phyloP scores from a whole-genome alignment of 2,888 invertebrate species.

The Ctena decussata region DNA sequence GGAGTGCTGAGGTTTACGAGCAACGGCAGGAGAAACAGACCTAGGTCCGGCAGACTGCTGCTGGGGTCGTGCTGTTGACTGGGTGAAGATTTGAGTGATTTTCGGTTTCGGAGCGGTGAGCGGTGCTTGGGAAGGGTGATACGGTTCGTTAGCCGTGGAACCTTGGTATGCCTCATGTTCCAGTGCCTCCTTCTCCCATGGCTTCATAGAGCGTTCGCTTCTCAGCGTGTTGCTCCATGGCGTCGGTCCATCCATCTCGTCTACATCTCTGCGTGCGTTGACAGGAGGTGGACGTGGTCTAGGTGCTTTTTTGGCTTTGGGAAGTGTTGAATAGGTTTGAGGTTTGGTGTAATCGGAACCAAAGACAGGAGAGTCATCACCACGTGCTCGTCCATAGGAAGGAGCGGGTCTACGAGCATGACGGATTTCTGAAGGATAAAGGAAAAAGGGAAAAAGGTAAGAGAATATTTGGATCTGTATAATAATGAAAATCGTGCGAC shows the following conservation, averaged over 20 bases:
- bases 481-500: no score
- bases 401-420: slow-evolving; percentile 44
- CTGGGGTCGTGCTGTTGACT: slow-evolving; percentile 43
- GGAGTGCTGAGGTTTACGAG: slow-evolving; percentile 59
- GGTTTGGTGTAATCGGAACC: slow-evolving; percentile 69
- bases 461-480: no score
- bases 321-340: slow-evolving; percentile 48
- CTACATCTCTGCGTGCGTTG: slow-evolving; percentile 46
- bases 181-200: slow-evolving; percentile 70
- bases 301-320: slow-evolving; percentile 35
- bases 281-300: slow-evolving; percentile 58
- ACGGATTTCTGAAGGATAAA: slow-evolving; percentile 16
- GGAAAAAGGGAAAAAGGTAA: not conserved
- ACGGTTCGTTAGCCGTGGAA: slow-evolving; percentile 51
- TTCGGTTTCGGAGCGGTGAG: slow-evolving; percentile 54
- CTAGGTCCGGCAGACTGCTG: slow-evolving; percentile 35
- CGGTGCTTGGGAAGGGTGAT: slow-evolving; percentile 50
- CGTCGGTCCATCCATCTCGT: slow-evolving; percentile 50
- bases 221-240: slow-evolving; percentile 77
- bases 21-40: slow-evolving; percentile 64
- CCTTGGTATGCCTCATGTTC: slow-evolving; percentile 61
- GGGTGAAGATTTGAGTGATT: slow-evolving; percentile 49
- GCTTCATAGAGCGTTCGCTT: slow-evolving; percentile 63
- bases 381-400: slow-evolving; percentile 49
- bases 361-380: slow-evolving; percentile 51